These are phyloP conservation scores for Tetrao urogallus DNA, from an alignment of 2,113 vertebrate genomes.

Conservation along the genomic window DNA sequence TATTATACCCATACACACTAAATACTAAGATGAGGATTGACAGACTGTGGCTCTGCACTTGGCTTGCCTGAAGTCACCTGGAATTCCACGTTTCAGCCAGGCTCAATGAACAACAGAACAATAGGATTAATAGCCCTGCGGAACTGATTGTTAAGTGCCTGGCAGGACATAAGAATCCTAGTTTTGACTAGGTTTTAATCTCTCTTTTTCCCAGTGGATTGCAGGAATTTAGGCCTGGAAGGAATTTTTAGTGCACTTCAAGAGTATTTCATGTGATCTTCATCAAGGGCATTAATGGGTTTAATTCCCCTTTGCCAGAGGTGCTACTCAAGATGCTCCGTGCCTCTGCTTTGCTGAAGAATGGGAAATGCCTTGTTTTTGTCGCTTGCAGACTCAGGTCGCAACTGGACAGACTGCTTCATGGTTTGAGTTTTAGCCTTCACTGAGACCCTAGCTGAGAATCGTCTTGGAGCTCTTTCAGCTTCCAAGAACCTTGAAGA, in stretches of 20 bases:
- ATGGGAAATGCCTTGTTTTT: background rate
- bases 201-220: slow-evolving; percentile 12
- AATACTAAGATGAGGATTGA: background rate
- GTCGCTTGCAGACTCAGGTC: background rate
- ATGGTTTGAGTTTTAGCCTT: background rate
- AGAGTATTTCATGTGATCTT: slow-evolving; percentile 31
- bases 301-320: background rate
- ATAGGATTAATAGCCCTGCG: background rate
- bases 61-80: background rate
- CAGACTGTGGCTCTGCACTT: background rate
- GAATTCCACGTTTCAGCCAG: background rate
- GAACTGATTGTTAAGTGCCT: background rate
- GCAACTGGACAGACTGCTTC: background rate
- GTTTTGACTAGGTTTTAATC: background rate
- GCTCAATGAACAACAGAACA: too few species aligned
- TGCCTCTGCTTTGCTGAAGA: background rate
- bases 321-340: background rate
- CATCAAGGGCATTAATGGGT: slow-evolving; percentile 1
- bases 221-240: background rate
- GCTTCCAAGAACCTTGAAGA: background rate
- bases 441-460: background rate
- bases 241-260: slow-evolving; percentile 31
- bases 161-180: background rate
- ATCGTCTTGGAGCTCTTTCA: background rate
- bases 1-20: background rate